Percentiles rank a stretch among this genome's conserved stretches.
These are phyloP conservation scores for Bryconaethiops microstoma DNA, from an alignment of 2,797 vertebrate species.

Conservation along the genomic window DNA sequence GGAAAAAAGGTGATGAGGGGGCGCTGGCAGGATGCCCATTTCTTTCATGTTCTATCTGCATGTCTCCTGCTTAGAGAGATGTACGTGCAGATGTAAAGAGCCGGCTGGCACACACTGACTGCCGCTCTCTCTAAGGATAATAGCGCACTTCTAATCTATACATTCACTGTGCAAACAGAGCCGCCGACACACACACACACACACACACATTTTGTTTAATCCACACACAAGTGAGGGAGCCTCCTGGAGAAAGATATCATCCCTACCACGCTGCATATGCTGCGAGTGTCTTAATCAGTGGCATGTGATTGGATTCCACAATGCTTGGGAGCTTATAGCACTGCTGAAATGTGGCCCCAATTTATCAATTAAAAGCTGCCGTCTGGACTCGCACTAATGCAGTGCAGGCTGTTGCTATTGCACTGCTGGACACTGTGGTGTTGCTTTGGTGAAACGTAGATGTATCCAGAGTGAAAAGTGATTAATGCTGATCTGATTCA, in stretches of 20 bases:
- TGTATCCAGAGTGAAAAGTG: slow-evolving; percentile 35
- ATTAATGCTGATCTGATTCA: slow-evolving; percentile 43
- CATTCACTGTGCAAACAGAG: slow-evolving; percentile 49
- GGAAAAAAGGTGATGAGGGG: slow-evolving; percentile 61
- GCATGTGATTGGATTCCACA: slow-evolving; percentile 3
- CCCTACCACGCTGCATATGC: slow-evolving; percentile 27
- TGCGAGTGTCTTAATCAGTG: slow-evolving; percentile 30
- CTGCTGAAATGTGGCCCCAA: slow-evolving; percentile 16
- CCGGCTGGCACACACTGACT: slow-evolving; percentile 51
- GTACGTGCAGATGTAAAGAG: slow-evolving; percentile 57
- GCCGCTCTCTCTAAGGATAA: slow-evolving; percentile 50
- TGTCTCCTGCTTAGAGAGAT: slow-evolving; percentile 77
- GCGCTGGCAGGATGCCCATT: slow-evolving; percentile 71
- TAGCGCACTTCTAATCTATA: slow-evolving; percentile 57
- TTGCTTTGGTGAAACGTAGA: slow-evolving; percentile 23
- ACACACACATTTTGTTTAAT: slow-evolving; percentile 37
- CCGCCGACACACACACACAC: slow-evolving; percentile 32
- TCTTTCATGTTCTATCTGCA: slow-evolving; percentile 76
- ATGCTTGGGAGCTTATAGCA: slow-evolving; percentile 34
- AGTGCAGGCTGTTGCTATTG: slow-evolving; percentile 13
- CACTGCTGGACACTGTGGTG: neutral
- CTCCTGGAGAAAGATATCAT: slow-evolving; percentile 32
- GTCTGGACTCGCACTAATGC: slow-evolving; percentile 44
- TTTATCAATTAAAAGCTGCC: slow-evolving; percentile 49
- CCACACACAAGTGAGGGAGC: slow-evolving; percentile 40